Percentiles rank a stretch among this genome's conserved stretches.
These are phyloP conservation scores for Glandiceps talaboti DNA, from an alignment of 53 echinoderm and acorn worm species.

Conservation along the genomic window DNA sequence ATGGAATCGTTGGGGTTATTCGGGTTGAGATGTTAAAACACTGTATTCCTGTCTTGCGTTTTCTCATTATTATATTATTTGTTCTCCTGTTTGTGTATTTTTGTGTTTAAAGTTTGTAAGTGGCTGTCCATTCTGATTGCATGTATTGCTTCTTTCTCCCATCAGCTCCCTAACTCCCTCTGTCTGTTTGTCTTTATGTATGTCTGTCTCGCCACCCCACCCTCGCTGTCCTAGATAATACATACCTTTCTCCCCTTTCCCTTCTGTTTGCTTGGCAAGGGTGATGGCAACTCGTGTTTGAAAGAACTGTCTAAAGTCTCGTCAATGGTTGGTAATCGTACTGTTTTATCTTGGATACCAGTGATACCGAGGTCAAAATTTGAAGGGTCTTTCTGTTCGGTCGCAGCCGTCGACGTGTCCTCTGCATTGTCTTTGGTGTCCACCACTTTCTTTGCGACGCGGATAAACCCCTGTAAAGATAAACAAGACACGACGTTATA, in stretches of 20 bases:
- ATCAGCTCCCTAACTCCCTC: too few species aligned
- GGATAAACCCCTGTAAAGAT: not conserved
- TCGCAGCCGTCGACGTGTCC: not conserved
- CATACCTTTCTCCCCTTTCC: not conserved
- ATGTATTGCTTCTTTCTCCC: too few species aligned
- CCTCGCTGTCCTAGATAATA: too few species aligned
- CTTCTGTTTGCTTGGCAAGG: not conserved
- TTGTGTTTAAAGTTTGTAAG: too few species aligned
- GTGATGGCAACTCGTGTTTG: not conserved
- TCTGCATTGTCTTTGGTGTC: not conserved
- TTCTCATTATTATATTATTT: too few species aligned
- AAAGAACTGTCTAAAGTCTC: not conserved
- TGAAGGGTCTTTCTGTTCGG: not conserved
- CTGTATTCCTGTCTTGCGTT: too few species aligned
- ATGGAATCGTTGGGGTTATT: too few species aligned
- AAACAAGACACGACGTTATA: not conserved
- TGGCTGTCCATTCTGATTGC: too few species aligned
- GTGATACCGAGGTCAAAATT: not conserved
- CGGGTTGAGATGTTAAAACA: too few species aligned
- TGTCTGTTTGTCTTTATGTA: too few species aligned
- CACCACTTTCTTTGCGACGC: not conserved
- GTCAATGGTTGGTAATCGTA: not conserved
- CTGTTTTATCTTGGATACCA: not conserved
- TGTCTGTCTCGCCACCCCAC: too few species aligned
- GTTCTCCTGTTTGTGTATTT: too few species aligned